These are phyloP conservation scores for Hirudo medicinalis DNA, from an alignment of 1,140 invertebrate species.

Conservation along the genomic window DNA sequence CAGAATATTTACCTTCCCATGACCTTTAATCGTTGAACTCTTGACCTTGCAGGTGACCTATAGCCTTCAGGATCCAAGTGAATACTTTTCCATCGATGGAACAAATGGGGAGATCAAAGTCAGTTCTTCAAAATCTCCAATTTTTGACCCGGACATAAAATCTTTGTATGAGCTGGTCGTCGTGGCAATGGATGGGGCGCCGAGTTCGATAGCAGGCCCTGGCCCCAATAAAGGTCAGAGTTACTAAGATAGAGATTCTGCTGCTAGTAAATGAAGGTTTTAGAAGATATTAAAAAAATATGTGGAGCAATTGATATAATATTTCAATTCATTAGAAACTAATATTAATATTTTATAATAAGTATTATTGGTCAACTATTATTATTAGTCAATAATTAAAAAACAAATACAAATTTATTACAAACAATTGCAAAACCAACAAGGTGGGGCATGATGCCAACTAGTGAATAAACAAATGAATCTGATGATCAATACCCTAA, in stretches of 20 bases:
- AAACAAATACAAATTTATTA: no score
- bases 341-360: no score
- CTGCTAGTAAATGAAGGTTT: no score
- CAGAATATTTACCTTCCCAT: background rate
- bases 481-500: background rate
- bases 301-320: no score
- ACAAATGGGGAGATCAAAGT: conserved; percentile 20
- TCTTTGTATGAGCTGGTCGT: conserved; percentile 85
- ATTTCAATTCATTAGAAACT: no score
- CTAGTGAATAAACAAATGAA: no score
- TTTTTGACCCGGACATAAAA: conserved; percentile 70
- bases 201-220: conserved; percentile 45
- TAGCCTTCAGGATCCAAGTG: background rate
- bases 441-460: no score
- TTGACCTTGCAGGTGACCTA: background rate
- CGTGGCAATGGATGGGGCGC: conserved; percentile 76
- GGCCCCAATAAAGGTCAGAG: background rate
- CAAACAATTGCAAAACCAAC: no score
- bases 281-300: no score
- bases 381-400: no score
- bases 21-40: background rate
- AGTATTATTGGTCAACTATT: no score
- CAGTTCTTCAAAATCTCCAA: background rate
- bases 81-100: background rate
- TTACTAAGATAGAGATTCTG: no score